Base-by-base conservation (phyloP, 2,797 vertebrate species). In the Myripristis murdjan region DNA sequence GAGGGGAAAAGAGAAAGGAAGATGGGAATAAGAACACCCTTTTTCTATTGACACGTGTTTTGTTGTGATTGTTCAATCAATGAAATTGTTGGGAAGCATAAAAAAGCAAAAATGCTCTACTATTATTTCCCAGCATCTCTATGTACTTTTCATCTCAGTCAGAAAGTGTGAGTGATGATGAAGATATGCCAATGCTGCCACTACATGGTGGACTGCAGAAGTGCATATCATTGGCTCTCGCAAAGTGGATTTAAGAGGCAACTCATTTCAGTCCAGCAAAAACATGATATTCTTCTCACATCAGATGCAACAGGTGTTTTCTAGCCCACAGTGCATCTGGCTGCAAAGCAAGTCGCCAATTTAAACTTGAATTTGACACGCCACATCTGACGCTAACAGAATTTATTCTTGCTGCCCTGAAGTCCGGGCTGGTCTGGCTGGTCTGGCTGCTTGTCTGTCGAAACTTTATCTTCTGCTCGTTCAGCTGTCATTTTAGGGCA, bases 161-260 rank as follows among this genome's bases (percentile, higher is more conserved):
- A 64, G 59, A 72, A 52, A 64, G 15, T 28, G 6, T 37, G 39
- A 48, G n/a, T 60, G 41, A 53, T 22, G 64, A n/a, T 8, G 67
- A 48, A 56, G 73, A 84, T 72, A 60, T 72, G 67, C 64, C 58
- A 71, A 64, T 92, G 87, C 91, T 92, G 90, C 92, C 91, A 82
- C 83, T 63, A 53, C 31, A 39, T 88, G 93, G 83, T 47, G 0
- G 28, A 79, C n/a, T 39, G 39, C 63, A 65, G 75, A 33, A 82
- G 23, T 88, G 82, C 88, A 89, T 44, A 5, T 18, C 31, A 47
- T 0, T 11, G 22, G 23, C 15, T 54, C 35, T 15, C 52, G 14
- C 43, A 14, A 33, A 9, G 5, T 7, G 33, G 6, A 35, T 35
- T 35, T 6, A 14, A 14, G 37, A 28, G 2, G 6, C 2, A 39